A percentile compares a stretch with the other conserved stretches of the same genome.
These are phyloP conservation scores for Ectemnius lituratus DNA, from an alignment of 2,888 invertebrate species.

Conservation along the genomic window DNA sequence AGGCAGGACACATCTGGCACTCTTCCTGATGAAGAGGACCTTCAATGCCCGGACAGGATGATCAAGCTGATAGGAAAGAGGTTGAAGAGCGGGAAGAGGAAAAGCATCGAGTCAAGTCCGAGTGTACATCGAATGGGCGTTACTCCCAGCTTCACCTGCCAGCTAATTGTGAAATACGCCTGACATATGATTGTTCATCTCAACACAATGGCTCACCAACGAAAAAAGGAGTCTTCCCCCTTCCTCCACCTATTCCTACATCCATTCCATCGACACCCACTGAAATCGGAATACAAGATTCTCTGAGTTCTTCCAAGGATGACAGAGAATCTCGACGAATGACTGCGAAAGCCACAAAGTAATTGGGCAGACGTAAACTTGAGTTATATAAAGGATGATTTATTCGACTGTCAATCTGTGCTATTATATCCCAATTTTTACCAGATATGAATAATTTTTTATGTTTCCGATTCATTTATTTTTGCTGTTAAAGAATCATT, in stretches of 20 bases:
- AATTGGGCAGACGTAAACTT: slow-evolving; percentile 20
- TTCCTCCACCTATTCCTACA: no score
- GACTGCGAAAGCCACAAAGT: slow-evolving; percentile 9
- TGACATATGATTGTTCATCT: slow-evolving; percentile 58
- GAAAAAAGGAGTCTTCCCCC: no score
- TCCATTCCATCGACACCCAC: no score
- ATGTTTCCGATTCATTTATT: no score
- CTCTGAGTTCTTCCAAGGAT: not conserved
- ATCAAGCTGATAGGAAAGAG: slow-evolving; percentile 58
- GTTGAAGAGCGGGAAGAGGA: slow-evolving; percentile 44
- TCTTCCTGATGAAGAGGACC: slow-evolving; percentile 42
- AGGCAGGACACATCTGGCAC: slow-evolving; percentile 15
- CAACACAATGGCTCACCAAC: not conserved
- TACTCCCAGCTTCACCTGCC: slow-evolving; percentile 72
- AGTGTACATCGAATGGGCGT: slow-evolving; percentile 73
- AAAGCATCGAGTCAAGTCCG: slow-evolving; percentile 62
- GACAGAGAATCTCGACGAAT: not conserved
- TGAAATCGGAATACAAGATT: no score
- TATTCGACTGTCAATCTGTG: no score
- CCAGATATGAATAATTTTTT: no score
- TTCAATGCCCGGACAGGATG: slow-evolving; percentile 51
- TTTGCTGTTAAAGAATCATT: no score
- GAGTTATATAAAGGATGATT: no score
- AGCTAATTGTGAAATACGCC: slow-evolving; percentile 69
- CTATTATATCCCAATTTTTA: no score